These are phyloP conservation scores for Caenorhabditis virilis DNA, from an alignment of 2,888 invertebrate species.

Conservation along the genomic window DNA sequence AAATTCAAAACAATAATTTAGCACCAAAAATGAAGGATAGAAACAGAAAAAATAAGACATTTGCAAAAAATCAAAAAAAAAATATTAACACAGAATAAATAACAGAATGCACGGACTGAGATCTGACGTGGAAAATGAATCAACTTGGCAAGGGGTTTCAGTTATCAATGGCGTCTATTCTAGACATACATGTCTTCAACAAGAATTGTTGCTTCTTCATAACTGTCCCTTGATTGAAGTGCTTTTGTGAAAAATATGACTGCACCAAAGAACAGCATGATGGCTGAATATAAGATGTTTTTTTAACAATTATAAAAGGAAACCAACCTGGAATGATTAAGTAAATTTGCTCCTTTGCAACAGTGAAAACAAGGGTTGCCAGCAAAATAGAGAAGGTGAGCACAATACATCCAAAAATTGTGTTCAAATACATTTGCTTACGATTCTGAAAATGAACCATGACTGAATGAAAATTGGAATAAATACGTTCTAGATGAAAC, in stretches of 20 bases:
- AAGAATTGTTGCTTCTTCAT: conserved; percentile 37
- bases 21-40: conserved; percentile 12
- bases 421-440: conserved; percentile 34
- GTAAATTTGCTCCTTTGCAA: conserved; percentile 35
- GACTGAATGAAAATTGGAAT: too few species aligned
- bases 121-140: conserved; percentile 4
- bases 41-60: conserved; percentile 20
- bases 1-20: too few species aligned
- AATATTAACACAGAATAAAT: background rate
- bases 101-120: conserved; percentile 9
- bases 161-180: too few species aligned
- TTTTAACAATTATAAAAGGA: background rate
- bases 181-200: conserved; percentile 35
- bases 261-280: conserved; percentile 36
- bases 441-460: conserved; percentile 37
- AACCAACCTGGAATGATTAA: conserved; percentile 31
- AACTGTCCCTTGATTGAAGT: conserved; percentile 32
- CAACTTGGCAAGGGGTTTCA: conserved; percentile 4
- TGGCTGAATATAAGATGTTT: conserved; percentile 10
- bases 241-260: conserved; percentile 43
- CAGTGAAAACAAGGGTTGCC: conserved; percentile 24
- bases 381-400: conserved; percentile 25
- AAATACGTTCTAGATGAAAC: too few species aligned
- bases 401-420: conserved; percentile 28
- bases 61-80: conserved; percentile 4